Percentiles rank a stretch among this genome's conserved stretches.
Conservation (phyloP, 1,140 invertebrate species). For the Bombus fervidus region DNA sequence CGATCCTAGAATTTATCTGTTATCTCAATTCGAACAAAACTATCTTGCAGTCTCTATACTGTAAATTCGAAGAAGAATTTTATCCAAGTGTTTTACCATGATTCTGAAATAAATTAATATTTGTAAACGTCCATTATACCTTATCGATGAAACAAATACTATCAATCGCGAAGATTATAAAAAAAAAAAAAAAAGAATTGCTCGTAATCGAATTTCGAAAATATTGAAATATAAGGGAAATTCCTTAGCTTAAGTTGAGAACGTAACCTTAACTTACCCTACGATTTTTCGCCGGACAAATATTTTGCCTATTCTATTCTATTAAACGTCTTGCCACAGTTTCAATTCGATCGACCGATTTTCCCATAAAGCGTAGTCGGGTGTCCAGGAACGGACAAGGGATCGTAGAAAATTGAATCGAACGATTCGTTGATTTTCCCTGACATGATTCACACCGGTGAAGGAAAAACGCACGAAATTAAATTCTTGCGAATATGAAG, state of each 20-base stretch:
- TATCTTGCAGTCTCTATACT: not conserved
- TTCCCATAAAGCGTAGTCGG: not conserved
- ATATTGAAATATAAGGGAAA: no score
- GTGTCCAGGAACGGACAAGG: not conserved
- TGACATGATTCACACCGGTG: constrained; percentile 26
- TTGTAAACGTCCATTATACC: no score
- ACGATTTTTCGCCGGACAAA: no score
- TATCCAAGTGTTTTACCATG: not conserved
- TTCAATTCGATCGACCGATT: not conserved
- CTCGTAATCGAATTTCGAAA: not conserved
- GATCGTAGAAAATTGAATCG: constrained; percentile 31
- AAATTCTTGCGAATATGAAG: constrained; percentile 67
- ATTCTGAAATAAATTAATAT: no score
- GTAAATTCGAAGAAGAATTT: not conserved
- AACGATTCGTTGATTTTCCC: constrained; percentile 33
- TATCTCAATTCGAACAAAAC: not conserved
- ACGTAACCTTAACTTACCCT: no score
- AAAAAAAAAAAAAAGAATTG: not conserved
- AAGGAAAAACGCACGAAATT: constrained; percentile 59
- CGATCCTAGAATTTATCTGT: not conserved
- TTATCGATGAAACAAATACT: no score
- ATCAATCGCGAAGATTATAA: not conserved
- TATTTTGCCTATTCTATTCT: not conserved
- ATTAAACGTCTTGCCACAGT: not conserved
- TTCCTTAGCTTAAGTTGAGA: no score